Evolutionary conservation across 2,113 vertebrate genomes (phyloP).

Genomic region (Rhadina sibilatrix): DNA sequence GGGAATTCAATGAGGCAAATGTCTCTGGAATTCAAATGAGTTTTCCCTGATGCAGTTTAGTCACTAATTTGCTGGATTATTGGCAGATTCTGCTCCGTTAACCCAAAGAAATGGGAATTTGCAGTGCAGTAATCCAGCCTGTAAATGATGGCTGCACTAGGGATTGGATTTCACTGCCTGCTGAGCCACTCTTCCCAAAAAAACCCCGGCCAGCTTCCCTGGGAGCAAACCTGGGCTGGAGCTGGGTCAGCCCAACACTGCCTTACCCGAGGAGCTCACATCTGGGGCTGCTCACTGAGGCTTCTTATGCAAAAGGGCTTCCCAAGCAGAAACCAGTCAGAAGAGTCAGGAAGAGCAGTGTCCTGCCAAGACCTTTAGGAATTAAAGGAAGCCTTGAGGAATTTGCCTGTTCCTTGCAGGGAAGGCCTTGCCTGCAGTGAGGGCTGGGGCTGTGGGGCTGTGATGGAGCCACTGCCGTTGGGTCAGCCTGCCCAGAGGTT

Average conservation of each 20-base stretch:
- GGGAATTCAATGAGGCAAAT: background rate
- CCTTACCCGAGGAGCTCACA: background rate
- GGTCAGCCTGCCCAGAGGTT: conserved; percentile 46
- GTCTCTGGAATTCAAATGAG: background rate
- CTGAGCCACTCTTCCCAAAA: background rate
- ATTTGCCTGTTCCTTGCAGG: background rate
- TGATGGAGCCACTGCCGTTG: background rate
- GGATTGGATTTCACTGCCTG: background rate
- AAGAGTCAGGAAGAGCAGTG: background rate
- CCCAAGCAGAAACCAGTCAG: background rate
- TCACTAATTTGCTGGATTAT: background rate
- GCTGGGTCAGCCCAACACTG: background rate
- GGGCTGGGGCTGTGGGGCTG: background rate
- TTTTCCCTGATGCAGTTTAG: background rate
- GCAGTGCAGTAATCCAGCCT: background rate
- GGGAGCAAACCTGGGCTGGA: background rate
- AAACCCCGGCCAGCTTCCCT: background rate
- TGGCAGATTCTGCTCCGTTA: background rate
- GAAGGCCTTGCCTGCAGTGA: background rate
- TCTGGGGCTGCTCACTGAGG: background rate
- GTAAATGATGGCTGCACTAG: background rate
- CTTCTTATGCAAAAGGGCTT: background rate
- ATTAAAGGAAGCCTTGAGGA: background rate
- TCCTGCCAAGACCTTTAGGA: background rate
- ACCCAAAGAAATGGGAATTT: conserved; percentile 7